Percentiles rank a stretch among this genome's conserved stretches.
phyloP scores from a whole-genome alignment of 1,140 invertebrate genomes.

The Tigriopus japonicus region DNA sequence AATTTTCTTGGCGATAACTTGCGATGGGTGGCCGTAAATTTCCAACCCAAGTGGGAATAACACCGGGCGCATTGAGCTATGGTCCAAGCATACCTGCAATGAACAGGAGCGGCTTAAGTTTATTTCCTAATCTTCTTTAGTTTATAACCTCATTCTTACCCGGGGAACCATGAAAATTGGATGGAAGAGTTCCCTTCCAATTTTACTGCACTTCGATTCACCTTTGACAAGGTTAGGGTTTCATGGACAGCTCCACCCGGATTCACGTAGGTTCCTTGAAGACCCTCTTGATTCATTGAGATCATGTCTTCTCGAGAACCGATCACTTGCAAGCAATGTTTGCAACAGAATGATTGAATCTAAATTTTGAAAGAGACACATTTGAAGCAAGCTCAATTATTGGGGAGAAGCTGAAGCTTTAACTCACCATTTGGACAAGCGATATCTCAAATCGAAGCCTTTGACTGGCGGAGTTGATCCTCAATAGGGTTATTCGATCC shows the following conservation, averaged over 20 bases:
- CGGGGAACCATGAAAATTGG: slow-evolving; percentile 66
- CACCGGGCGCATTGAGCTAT: slow-evolving; percentile 47
- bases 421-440: slow-evolving; percentile 4
- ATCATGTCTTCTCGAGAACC: slow-evolving; percentile 49
- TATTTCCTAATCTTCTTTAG: neutral
- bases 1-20: neutral
- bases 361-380: neutral
- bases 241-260: slow-evolving; percentile 56
- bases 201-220: slow-evolving; percentile 26
- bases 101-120: neutral
- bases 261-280: slow-evolving; percentile 62
- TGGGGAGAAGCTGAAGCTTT: slow-evolving; percentile 12
- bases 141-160: slow-evolving; percentile 29
- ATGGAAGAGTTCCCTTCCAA: slow-evolving; percentile 38
- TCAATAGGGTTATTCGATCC: slow-evolving; percentile 21
- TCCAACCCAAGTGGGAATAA: slow-evolving; percentile 52
- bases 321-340: slow-evolving; percentile 37
- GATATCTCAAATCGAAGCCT: slow-evolving; percentile 5
- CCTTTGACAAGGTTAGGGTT: slow-evolving; percentile 48
- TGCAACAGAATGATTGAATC: slow-evolving; percentile 31
- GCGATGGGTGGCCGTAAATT: slow-evolving; percentile 37
- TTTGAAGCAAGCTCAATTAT: slow-evolving; percentile 11
- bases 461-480: neutral
- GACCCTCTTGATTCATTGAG: slow-evolving; percentile 57
- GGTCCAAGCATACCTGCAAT: slow-evolving; percentile 51